phyloP scores from a whole-genome alignment of 1,140 invertebrate genomes.

The Listronotus oregonensis region DNA sequence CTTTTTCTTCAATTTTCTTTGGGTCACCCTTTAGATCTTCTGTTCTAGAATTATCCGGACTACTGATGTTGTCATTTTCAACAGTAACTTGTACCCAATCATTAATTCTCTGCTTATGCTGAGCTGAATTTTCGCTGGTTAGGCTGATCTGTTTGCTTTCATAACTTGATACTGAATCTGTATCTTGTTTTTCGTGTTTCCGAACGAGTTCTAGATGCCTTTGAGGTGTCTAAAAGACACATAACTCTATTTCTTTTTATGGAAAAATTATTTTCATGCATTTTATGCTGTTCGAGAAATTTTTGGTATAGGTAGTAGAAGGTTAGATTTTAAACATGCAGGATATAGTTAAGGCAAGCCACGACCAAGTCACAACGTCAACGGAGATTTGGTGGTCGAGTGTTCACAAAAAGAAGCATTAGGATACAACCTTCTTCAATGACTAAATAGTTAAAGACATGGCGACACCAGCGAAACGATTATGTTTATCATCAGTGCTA shows the following conservation, averaged over 20 bases:
- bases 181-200: slow-evolving; percentile 15
- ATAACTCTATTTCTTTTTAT: not conserved
- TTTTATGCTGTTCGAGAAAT: too few species aligned
- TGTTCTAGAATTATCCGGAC: slow-evolving; percentile 44
- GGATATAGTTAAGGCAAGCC: too few species aligned
- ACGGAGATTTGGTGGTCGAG: too few species aligned
- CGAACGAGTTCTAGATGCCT: not conserved
- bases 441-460: too few species aligned
- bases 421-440: too few species aligned
- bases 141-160: slow-evolving; percentile 40
- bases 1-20: slow-evolving; percentile 37
- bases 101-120: slow-evolving; percentile 47
- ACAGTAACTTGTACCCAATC: slow-evolving; percentile 51
- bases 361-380: too few species aligned
- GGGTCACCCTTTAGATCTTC: slow-evolving; percentile 24
- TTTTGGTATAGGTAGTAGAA: too few species aligned
- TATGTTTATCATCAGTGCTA: too few species aligned
- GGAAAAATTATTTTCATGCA: not conserved
- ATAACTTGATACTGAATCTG: slow-evolving; percentile 40
- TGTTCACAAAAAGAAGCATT: too few species aligned
- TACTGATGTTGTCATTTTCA: slow-evolving; percentile 38
- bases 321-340: too few species aligned
- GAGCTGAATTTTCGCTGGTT: slow-evolving; percentile 42
- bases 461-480: too few species aligned
- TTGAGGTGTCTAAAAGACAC: slow-evolving; percentile 12